Evolutionary conservation across 2,113 vertebrate species (phyloP).

Genomic region (Ceratotherium simum): DNA sequence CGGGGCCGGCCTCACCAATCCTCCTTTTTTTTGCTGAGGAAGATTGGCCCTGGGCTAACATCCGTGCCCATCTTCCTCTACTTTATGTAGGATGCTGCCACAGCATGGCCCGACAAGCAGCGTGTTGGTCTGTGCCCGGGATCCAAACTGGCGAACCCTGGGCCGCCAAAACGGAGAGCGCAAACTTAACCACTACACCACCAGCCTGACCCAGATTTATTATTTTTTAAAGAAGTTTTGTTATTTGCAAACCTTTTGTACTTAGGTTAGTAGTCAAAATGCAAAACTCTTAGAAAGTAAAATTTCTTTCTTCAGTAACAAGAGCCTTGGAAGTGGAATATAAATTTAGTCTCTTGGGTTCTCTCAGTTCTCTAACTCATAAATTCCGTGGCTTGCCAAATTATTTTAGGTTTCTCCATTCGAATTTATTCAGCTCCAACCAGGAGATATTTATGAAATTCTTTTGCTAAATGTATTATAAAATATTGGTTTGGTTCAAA

Average conservation of each 20-base stretch:
- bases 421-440: neutral
- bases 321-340: neutral
- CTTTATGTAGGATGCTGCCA: too few relatives aligned
- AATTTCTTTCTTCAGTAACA: neutral
- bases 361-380: neutral
- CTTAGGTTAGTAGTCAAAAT: neutral
- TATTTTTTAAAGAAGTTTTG: neutral
- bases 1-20: too few relatives aligned
- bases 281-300: neutral
- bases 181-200: too few relatives aligned
- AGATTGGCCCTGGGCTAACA: too few relatives aligned
- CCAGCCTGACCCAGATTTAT: neutral
- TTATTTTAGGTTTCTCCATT: slow-evolving; percentile 5
- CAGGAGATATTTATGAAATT: neutral
- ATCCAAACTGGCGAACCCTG: too few relatives aligned
- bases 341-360: neutral
- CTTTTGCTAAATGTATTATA: neutral
- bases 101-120: too few relatives aligned
- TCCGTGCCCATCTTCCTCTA: too few relatives aligned
- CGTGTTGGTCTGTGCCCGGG: too few relatives aligned
- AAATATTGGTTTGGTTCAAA: neutral
- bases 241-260: neutral
- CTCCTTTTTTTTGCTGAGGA: too few relatives aligned
- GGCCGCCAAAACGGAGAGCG: too few relatives aligned
- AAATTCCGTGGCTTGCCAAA: neutral